Percentiles rank a stretch among this genome's conserved stretches.
These are phyloP conservation scores for Beris morrisii DNA, from an alignment of 2,888 invertebrate genomes.

Conservation along the genomic window DNA sequence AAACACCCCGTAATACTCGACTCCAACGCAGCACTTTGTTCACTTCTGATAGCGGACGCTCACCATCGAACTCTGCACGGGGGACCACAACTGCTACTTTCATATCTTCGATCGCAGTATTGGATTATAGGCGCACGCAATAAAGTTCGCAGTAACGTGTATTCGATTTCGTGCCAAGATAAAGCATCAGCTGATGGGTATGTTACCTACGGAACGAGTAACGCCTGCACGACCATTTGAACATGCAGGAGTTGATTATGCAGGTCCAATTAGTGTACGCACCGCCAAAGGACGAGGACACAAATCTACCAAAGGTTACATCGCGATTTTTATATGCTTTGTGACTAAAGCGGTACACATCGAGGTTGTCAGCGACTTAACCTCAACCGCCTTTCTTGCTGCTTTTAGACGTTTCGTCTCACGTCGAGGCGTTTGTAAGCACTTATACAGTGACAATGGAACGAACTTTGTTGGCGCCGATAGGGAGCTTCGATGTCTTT, in stretches of 20 bases:
- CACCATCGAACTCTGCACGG: too few relatives aligned
- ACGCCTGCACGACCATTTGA: constrained; percentile 36
- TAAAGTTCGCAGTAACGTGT: too few relatives aligned
- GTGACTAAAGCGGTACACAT: constrained; percentile 39
- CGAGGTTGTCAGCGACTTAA: constrained; percentile 36
- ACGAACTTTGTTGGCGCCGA: constrained; percentile 34
- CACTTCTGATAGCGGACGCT: too few relatives aligned
- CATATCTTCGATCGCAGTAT: too few relatives aligned
- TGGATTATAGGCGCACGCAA: too few relatives aligned
- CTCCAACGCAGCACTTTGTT: too few relatives aligned
- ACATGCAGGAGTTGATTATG: constrained; percentile 40
- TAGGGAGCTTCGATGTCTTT: too few relatives aligned
- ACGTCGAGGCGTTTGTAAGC: constrained; percentile 42
- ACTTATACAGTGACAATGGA: constrained; percentile 45
- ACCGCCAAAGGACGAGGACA: constrained; percentile 36
- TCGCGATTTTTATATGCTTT: constrained; percentile 44
- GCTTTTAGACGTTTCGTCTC: constrained; percentile 43
- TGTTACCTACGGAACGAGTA: constrained; percentile 7
- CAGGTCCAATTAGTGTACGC: constrained; percentile 39
- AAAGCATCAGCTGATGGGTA: constrained; percentile 27
- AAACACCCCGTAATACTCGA: too few relatives aligned
- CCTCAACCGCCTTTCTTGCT: constrained; percentile 42
- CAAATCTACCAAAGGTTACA: constrained; percentile 41
- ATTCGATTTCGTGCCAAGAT: background rate
- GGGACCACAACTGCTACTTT: too few relatives aligned